Base-by-base conservation (phyloP, 2,797 vertebrate genomes). In the Austrolebias charrua region DNA sequence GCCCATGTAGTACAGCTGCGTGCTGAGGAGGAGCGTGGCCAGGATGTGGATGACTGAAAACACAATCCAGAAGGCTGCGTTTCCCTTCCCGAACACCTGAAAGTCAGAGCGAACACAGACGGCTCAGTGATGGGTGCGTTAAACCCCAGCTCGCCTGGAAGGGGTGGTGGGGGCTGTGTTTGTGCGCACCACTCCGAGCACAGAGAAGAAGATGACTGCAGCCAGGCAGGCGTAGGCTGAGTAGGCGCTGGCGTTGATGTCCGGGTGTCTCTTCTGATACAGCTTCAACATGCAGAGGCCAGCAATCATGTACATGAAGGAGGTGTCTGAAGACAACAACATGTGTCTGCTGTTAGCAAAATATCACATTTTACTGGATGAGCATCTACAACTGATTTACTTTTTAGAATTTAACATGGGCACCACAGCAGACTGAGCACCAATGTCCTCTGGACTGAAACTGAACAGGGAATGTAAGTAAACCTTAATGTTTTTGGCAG, bases 261-360 rank as follows among this genome's bases (percentile, higher is more conserved):
- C 97, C 0, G 96, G 96, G 84, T 99, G 96, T 42, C 96, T 94
- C 86, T 98, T 99, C 93, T 99, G 95, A 78, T 99, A 99, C 5
- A 99, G 91, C 86, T 98, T 98, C 81, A 99, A 77, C 97, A 99
- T 97, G 76, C 96, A 99, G 54, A 99, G 93, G 5, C 97, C 97
- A 0, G 96, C 96, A 0, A 99, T 99, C 95, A 99, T 99, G 84
- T 99, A 99, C 96, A 99, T 99, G 84, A 99, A 98, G 0, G 96
- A 97, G 0, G 97, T 99, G 82, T 99, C 96, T 99, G 88, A 18
- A 60, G 4, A 20, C 4, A 47, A 3, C 1, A 15, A 19, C 4
- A 28, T 8, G 6, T 7, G 31, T 33, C 31, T 33, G 31, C 31
- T 33, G 31, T 33, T 33, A 33, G 31, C 31, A 33, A 33, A 33